Conservation (phyloP, 2,113 vertebrate genomes). For the Larimichthys polyactis region DNA sequence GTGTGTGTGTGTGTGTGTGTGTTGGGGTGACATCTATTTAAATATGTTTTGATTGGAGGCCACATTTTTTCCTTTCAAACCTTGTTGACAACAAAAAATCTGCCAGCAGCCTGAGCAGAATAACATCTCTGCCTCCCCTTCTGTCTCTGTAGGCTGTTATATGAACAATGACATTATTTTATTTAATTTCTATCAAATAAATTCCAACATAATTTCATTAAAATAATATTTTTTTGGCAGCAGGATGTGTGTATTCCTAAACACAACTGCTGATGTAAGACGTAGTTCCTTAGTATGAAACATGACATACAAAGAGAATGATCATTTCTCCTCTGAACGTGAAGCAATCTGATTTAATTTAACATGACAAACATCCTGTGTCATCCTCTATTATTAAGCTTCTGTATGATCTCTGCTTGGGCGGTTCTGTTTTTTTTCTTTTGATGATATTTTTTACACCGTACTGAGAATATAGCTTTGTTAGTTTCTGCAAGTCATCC, state of each 20-base stretch:
- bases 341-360: neutral
- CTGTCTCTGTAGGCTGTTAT: no score
- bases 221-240: neutral
- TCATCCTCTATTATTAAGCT: neutral
- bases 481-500: constrained; percentile 67
- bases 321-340: neutral
- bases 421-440: constrained; percentile 16
- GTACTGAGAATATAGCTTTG: constrained; percentile 7
- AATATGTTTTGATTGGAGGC: constrained; percentile 34
- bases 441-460: constrained; percentile 5
- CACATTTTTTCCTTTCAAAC: neutral
- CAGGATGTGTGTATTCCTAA: neutral
- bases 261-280: neutral
- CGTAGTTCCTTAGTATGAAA: neutral
- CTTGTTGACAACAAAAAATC: constrained; percentile 40
- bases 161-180: no score
- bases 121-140: no score
- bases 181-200: neutral
- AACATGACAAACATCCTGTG: neutral
- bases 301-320: neutral
- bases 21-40: constrained; percentile 21
- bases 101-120: neutral
- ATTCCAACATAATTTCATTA: neutral
- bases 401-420: constrained; percentile 25
- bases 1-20: neutral